Evolutionary conservation across 2,888 invertebrate species (phyloP).

Genomic region (Drosophila cyrtoloma): DNA sequence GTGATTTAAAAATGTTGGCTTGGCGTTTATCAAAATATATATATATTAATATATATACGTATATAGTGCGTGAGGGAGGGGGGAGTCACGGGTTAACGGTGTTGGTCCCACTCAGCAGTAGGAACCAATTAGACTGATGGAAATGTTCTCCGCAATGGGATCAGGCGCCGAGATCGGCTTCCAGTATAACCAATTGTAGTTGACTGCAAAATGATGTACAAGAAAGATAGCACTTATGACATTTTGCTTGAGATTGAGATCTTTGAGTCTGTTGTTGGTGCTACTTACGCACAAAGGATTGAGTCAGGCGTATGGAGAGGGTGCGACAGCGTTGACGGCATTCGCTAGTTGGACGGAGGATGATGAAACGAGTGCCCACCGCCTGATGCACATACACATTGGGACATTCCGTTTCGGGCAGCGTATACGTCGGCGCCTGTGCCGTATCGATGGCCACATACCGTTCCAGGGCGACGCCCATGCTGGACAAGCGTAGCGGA

Average conservation of each 20-base stretch:
- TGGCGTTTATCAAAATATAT: slow-evolving; percentile 2
- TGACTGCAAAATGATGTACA: slow-evolving; percentile 86
- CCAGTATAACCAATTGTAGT: slow-evolving; percentile 93
- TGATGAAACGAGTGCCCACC: slow-evolving; percentile 90
- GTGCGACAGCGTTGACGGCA: slow-evolving; percentile 90
- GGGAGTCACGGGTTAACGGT: background rate
- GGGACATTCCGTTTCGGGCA: slow-evolving; percentile 93
- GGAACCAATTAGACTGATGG: slow-evolving; percentile 89
- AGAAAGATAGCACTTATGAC: background rate
- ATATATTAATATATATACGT: background rate
- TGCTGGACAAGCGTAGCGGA: slow-evolving; percentile 89
- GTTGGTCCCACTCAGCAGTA: slow-evolving; percentile 86
- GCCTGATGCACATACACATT: slow-evolving; percentile 91
- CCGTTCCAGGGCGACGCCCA: slow-evolving; percentile 92
- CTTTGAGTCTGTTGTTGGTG: background rate
- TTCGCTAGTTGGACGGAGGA: slow-evolving; percentile 91
- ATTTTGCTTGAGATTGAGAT: background rate
- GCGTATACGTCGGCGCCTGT: slow-evolving; percentile 88
- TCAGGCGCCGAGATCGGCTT: slow-evolving; percentile 89
- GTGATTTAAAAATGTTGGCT: slow-evolving; percentile 23
- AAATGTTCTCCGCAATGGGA: slow-evolving; percentile 87
- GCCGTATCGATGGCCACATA: slow-evolving; percentile 91
- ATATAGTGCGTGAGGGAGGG: background rate
- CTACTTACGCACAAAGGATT: slow-evolving; percentile 91
- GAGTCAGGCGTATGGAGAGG: slow-evolving; percentile 89